Evolutionary conservation across 2,113 vertebrate genomes (phyloP).

Genomic region (Atlantisia rogersi): DNA sequence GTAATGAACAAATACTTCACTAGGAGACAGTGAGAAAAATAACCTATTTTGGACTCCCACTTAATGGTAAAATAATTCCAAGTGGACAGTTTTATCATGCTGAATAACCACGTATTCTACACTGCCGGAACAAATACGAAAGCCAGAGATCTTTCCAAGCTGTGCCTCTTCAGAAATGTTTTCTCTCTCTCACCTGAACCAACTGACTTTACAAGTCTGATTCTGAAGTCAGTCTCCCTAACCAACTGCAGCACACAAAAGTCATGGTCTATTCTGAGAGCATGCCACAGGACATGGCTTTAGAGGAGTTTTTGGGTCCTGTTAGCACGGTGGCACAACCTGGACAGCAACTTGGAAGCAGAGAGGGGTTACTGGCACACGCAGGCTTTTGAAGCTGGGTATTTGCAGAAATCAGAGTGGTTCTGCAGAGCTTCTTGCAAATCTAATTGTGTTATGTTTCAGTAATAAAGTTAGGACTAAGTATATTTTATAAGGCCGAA

Average conservation of each 20-base stretch:
- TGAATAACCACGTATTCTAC: not conserved
- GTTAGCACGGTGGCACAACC: not conserved
- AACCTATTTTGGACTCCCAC: not conserved
- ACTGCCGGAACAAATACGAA: not conserved
- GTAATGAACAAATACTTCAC: not conserved
- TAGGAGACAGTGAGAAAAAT: not conserved
- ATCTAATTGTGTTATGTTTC: not conserved
- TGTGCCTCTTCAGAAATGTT: not conserved
- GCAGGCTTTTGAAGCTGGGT: not conserved
- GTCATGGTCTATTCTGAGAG: not conserved
- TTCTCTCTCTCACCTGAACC: not conserved
- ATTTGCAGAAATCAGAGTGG: not conserved
- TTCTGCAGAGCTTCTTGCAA: not conserved
- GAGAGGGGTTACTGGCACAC: not conserved
- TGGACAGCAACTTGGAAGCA: not conserved
- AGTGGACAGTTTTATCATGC: not conserved
- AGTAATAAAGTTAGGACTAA: not conserved
- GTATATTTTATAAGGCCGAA: not conserved
- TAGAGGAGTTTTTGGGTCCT: not conserved
- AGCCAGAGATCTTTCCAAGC: not conserved
- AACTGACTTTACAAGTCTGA: not conserved
- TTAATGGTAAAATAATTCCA: not conserved
- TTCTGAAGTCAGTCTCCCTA: not conserved
- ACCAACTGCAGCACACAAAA: not conserved
- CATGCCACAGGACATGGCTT: not conserved